These are phyloP conservation scores for Solea senegalensis DNA, from an alignment of 2,113 vertebrate genomes.

Conservation along the genomic window DNA sequence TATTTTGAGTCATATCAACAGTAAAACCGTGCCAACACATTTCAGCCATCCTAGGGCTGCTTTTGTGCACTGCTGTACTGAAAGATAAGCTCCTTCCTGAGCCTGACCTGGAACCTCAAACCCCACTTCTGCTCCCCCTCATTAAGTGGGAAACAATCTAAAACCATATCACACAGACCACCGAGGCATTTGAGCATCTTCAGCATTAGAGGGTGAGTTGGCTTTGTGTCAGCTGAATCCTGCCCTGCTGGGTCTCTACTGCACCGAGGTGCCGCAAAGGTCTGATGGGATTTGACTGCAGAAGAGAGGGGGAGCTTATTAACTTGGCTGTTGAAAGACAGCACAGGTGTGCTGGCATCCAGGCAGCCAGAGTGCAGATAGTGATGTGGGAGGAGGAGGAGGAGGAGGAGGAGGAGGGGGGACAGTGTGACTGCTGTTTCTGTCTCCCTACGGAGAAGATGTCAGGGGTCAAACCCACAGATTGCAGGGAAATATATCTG, in stretches of 20 bases:
- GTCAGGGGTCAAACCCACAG: slow-evolving; percentile 46
- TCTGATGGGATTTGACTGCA: slow-evolving; percentile 32
- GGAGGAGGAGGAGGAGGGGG: background rate
- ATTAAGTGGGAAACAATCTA: slow-evolving; percentile 44
- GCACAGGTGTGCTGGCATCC: slow-evolving; percentile 61
- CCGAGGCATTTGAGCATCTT: slow-evolving; percentile 24
- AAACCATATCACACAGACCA: slow-evolving; percentile 8
- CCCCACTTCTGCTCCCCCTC: slow-evolving; percentile 12
- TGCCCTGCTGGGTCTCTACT: slow-evolving; percentile 15
- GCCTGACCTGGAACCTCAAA: no score
- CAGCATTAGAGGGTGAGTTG: slow-evolving; percentile 33
- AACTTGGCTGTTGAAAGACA: slow-evolving; percentile 60
- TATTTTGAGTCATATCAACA: no score
- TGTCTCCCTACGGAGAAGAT: slow-evolving; percentile 12
- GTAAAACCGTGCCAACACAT: no score
- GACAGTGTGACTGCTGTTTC: background rate
- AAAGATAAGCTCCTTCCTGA: no score
- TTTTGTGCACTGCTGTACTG: no score
- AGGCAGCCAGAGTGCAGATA: slow-evolving; percentile 8
- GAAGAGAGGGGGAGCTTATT: slow-evolving; percentile 40
- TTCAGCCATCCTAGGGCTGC: no score
- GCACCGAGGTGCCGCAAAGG: slow-evolving; percentile 12
- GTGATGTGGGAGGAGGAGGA: slow-evolving; percentile 5
- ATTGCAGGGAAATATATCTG: slow-evolving; percentile 28
- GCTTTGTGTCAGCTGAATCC: slow-evolving; percentile 23